A percentile compares a stretch with the other conserved stretches of the same genome.
Conservation (phyloP, 2,797 vertebrate species). For the Cercopithecus petaurista region DNA sequence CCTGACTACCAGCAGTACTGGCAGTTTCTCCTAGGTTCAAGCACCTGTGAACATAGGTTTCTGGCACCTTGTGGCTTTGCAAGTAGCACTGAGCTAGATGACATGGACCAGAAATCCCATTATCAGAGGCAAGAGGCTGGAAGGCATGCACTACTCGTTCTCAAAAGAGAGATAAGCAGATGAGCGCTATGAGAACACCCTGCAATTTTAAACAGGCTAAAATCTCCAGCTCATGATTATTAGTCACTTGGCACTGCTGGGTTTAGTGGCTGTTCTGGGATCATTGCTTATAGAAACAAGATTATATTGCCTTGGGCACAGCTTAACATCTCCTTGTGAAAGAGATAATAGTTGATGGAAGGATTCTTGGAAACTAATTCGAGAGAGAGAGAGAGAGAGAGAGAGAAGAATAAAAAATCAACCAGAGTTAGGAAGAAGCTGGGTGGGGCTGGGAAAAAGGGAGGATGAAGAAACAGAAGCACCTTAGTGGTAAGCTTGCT, state of each 20-base stretch:
- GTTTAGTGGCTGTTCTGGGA: not conserved
- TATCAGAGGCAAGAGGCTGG: not conserved
- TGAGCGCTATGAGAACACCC: not conserved
- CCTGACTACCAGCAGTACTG: rapidly evolving
- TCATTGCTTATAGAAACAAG: not conserved
- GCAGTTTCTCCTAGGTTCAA: conserved; percentile 28
- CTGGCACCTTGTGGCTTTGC: not conserved
- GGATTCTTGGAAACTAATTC: not conserved
- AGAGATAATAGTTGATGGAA: not conserved
- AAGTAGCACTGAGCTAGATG: conserved; percentile 23
- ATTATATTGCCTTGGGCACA: not conserved
- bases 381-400: not conserved
- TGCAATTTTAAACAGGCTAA: not conserved
- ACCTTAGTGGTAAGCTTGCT: not conserved
- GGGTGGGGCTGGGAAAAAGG: not conserved
- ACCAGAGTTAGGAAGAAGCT: not conserved
- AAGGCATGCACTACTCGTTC: conserved; percentile 21
- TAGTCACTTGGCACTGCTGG: not conserved
- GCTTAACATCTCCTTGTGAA: not conserved
- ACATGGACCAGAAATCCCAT: conserved; percentile 31
- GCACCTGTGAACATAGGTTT: not conserved
- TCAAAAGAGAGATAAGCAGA: conserved; percentile 40
- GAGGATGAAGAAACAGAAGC: not conserved
- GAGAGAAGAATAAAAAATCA: not conserved
- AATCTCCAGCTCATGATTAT: not conserved